Conservation (phyloP, 2,113 vertebrate genomes). For the Turdus rufiventris region DNA sequence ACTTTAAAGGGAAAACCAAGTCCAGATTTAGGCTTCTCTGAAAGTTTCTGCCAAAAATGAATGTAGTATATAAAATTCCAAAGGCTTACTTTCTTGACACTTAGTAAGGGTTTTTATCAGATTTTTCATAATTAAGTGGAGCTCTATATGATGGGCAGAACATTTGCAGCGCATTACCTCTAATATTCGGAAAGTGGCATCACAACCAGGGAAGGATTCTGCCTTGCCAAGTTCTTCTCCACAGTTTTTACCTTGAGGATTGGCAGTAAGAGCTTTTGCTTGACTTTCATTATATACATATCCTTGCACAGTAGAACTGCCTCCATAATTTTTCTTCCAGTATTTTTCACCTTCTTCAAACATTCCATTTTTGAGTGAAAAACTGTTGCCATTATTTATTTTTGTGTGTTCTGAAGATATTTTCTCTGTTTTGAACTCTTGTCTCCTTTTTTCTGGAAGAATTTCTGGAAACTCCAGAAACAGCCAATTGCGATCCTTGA, state of each 20-base stretch:
- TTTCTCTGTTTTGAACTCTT: constrained; percentile 26
- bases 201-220: constrained; percentile 79
- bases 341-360: constrained; percentile 1
- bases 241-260: neutral
- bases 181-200: constrained; percentile 83
- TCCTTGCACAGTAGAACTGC: neutral
- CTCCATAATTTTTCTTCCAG: neutral
- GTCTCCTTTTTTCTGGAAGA: constrained; percentile 65
- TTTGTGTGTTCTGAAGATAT: neutral
- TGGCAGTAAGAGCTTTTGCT: neutral
- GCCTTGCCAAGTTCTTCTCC: neutral
- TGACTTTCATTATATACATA: neutral
- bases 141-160: neutral
- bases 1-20: neutral
- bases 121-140: neutral
- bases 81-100: neutral
- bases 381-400: neutral
- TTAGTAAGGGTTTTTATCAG: neutral
- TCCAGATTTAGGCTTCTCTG: neutral
- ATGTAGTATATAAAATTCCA: neutral
- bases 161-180: constrained; percentile 74
- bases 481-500: constrained; percentile 93
- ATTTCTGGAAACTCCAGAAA: constrained; percentile 92
- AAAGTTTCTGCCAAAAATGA: neutral
- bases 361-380: neutral